Evolutionary conservation across 1,140 invertebrate species (phyloP).

Genomic region (Cydia amplana): DNA sequence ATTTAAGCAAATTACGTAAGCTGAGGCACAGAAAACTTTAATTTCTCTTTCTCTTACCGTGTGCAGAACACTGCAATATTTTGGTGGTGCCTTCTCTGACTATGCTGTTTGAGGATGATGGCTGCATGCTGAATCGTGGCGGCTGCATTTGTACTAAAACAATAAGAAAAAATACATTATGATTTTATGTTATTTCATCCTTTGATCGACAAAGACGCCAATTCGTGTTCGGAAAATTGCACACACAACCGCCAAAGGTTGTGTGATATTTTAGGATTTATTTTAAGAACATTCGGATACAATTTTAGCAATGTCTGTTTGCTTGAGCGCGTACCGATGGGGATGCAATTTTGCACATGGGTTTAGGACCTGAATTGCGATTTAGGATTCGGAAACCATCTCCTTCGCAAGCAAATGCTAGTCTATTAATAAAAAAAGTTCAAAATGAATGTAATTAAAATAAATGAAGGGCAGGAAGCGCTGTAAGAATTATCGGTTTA

Average conservation of each 20-base stretch:
- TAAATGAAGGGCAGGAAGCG: constrained; percentile 37
- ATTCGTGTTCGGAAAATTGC: too few species aligned
- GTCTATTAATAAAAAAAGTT: constrained; percentile 21
- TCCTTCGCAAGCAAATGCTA: neutral
- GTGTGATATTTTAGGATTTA: too few species aligned
- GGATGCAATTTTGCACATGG: too few species aligned
- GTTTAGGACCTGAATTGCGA: neutral
- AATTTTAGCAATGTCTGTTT: too few species aligned
- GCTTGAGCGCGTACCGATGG: too few species aligned
- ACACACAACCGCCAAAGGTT: too few species aligned
- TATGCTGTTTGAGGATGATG: constrained; percentile 89
- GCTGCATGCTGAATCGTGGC: constrained; percentile 90
- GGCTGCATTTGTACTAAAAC: constrained; percentile 83
- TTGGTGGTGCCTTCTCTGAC: constrained; percentile 92
- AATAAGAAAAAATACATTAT: constrained; percentile 36
- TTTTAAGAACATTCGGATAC: too few species aligned
- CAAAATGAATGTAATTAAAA: constrained; percentile 36
- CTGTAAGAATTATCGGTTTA: neutral
- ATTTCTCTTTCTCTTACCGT: constrained; percentile 83
- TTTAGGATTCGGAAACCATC: neutral
- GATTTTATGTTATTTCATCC: too few species aligned
- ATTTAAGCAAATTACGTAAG: neutral
- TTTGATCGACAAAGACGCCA: too few species aligned
- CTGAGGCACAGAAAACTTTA: neutral
- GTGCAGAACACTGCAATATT: constrained; percentile 93